Evolutionary conservation across 2,797 vertebrate genomes (phyloP), one percentile per base, ranked within the genome.

Genomic region (Lophius americanus): DNA sequence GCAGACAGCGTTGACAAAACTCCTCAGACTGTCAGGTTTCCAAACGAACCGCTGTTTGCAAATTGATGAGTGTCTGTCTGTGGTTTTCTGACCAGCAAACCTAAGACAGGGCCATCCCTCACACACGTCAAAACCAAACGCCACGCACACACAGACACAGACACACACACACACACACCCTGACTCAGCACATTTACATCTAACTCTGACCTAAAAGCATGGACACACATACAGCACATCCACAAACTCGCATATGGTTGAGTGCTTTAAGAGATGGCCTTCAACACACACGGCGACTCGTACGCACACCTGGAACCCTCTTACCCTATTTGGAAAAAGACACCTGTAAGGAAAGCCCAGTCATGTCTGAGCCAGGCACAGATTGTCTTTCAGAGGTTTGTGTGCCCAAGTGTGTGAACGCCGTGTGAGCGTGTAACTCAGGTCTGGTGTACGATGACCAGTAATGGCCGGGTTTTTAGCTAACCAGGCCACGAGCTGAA

Each of bases 301-400:
- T 2, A 2, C 59, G 75, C 75, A 78, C 68, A 83, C 76, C 67
- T 86, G 73, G 67, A 91, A 86, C 85, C 89, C 79, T 87, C 85
- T 77, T 89, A 87, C 84, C 47, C 58, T 75, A 47, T 71, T 83
- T 46, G 78, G 88, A 91, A 88, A 79, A 76, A 89, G 90, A 94
- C 75, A 93, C 89, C 88, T 91, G 92, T 91, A 93, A 94, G 90
- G 88, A 89, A 93, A 93, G 91, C 90, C 91, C 86, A 82, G 80
- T 70, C 73, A 84, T 78, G 87, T 91, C 89, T 89, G 77, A 64
- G 85, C 81, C 82, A 86, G 76, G 60, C 79, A 57, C 77, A 89
- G 90, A 91, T 93, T 85, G 77, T 73, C 83, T 94, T 91, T 90
- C 92, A 70, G 56, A 51, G 35, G 55, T 85, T 74, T 76, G 43